Evolutionary conservation across 2,888 invertebrate species (phyloP).

Genomic region (Eupithecia pulchellata): DNA sequence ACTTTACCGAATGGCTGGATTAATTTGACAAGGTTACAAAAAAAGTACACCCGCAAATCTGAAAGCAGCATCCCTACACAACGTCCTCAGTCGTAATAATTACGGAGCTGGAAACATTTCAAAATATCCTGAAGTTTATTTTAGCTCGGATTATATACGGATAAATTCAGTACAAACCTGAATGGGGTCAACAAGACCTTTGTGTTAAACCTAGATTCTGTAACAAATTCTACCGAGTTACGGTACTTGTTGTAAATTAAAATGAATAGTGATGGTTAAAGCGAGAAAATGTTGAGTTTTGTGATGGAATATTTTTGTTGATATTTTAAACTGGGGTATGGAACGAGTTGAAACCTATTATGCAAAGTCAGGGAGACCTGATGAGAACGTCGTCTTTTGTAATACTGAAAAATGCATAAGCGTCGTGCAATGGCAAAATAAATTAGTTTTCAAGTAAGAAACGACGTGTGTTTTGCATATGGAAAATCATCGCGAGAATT

Average conservation of each 20-base stretch:
- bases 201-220: conserved; percentile 9
- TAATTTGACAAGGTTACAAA: neutral
- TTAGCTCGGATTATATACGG: conserved; percentile 16
- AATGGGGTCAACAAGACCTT: conserved; percentile 32
- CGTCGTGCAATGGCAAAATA: neutral
- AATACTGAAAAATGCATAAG: conserved; percentile 1
- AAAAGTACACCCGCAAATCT: neutral
- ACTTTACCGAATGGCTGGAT: no score
- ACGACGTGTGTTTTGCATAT: neutral
- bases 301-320: neutral
- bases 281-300: neutral
- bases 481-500: neutral
- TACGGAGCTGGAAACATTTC: conserved; percentile 21
- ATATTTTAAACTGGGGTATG: neutral
- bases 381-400: neutral
- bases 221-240: conserved; percentile 8
- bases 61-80: conserved; percentile 11
- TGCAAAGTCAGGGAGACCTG: conserved; percentile 6
- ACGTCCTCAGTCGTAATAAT: conserved; percentile 24
- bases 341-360: conserved; percentile 1
- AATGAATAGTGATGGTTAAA: conserved; percentile 1
- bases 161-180: conserved; percentile 22
- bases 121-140: conserved; percentile 29
- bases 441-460: neutral
- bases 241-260: neutral